Conservation (phyloP, 2,888 invertebrate genomes). For the Cheilosia soror region DNA sequence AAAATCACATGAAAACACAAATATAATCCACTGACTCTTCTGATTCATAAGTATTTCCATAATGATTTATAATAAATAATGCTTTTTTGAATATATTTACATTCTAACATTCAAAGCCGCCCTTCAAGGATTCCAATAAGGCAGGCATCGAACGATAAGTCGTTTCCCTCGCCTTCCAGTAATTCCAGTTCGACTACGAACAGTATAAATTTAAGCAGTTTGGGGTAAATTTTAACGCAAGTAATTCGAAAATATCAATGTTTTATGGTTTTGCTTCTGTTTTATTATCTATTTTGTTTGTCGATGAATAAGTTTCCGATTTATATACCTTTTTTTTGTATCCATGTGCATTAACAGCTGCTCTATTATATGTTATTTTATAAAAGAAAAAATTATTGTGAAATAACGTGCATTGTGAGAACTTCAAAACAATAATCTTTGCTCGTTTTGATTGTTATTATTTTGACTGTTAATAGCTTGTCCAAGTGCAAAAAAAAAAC, state of each 20-base stretch:
- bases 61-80: slow-evolving; percentile 15
- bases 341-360: slow-evolving; percentile 51
- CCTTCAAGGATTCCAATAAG: slow-evolving; percentile 84
- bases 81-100: slow-evolving; percentile 29
- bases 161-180: slow-evolving; percentile 82
- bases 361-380: slow-evolving; percentile 17
- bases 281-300: slow-evolving; percentile 43
- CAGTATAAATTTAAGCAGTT: slow-evolving; percentile 82
- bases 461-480: no score
- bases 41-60: neutral
- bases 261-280: slow-evolving; percentile 53
- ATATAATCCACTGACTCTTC: neutral
- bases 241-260: slow-evolving; percentile 63
- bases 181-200: slow-evolving; percentile 79
- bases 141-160: slow-evolving; percentile 82
- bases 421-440: neutral
- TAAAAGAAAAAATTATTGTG: neutral
- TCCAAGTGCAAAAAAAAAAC: no score
- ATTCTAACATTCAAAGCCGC: slow-evolving; percentile 77
- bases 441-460: neutral
- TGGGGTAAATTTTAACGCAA: slow-evolving; percentile 81
- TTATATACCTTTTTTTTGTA: slow-evolving; percentile 39
- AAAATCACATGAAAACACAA: slow-evolving; percentile 11
- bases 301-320: slow-evolving; percentile 54
- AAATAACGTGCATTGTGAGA: neutral